phyloP scores from a whole-genome alignment of 2,797 vertebrate species.

The Sebastes matsubarae region DNA sequence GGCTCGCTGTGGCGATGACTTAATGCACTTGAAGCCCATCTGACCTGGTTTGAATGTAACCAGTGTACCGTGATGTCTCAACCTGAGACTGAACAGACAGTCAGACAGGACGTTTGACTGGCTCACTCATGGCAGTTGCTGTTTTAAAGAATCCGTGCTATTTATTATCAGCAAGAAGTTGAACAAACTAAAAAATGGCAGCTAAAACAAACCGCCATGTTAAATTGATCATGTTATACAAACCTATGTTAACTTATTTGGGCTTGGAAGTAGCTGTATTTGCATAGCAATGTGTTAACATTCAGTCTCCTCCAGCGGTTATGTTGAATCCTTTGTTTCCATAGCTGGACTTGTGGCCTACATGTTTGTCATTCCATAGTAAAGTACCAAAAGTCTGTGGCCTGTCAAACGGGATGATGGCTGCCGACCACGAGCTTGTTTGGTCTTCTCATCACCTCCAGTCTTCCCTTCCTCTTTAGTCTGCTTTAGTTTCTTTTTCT shows the following conservation, averaged over 20 bases:
- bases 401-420: conserved; percentile 54
- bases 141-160: neutral
- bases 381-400: conserved; percentile 64
- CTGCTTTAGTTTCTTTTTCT: neutral
- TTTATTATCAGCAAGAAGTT: neutral
- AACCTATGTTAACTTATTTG: neutral
- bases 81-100: conserved; percentile 25
- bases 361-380: conserved; percentile 78
- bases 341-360: conserved; percentile 56
- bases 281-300: neutral
- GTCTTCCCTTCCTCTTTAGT: conserved; percentile 27
- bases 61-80: conserved; percentile 5
- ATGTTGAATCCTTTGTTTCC: conserved; percentile 27
- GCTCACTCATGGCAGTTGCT: neutral
- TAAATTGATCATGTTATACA: neutral
- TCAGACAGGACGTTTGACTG: neutral
- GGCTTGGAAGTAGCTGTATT: neutral
- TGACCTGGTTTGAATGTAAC: conserved; percentile 60
- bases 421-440: conserved; percentile 56
- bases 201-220: neutral
- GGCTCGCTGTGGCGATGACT: conserved; percentile 23
- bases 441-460: conserved; percentile 48
- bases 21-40: conserved; percentile 45
- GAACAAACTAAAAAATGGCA: neutral
- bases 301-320: conserved; percentile 13